Evolutionary conservation across 2,888 invertebrate species (phyloP).

Genomic region (Crepidodera aurea): DNA sequence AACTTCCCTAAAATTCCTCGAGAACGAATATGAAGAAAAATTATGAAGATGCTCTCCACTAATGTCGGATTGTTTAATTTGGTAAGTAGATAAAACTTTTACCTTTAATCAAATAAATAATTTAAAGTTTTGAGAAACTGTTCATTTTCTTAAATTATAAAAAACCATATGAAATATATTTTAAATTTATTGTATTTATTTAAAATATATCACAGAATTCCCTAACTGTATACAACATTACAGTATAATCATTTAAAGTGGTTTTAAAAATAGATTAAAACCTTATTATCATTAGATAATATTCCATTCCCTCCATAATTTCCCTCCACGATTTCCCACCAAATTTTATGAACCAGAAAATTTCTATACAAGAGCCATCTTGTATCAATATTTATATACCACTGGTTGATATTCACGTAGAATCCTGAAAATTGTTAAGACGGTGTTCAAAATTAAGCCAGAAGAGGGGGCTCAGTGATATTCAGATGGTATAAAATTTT

Average conservation of each 20-base stretch:
- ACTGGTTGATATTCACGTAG: background rate
- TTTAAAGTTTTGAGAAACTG: too few species aligned
- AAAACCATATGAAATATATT: too few species aligned
- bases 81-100: background rate
- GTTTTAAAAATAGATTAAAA: conserved; percentile 2
- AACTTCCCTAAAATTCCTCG: conserved; percentile 22
- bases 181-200: too few species aligned
- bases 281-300: background rate
- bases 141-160: too few species aligned
- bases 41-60: background rate
- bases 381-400: background rate
- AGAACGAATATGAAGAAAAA: background rate
- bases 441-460: background rate
- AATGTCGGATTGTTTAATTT: background rate
- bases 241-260: background rate
- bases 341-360: background rate
- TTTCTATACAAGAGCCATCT: background rate
- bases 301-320: conserved; percentile 2
- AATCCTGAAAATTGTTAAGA: background rate
- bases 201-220: too few species aligned
- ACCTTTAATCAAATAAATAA: background rate
- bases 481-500: too few species aligned
- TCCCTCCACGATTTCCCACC: conserved; percentile 4
- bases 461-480: background rate
- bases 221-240: background rate